Base-by-base conservation (phyloP, 23 tunicate species). In the Styela plicata region DNA sequence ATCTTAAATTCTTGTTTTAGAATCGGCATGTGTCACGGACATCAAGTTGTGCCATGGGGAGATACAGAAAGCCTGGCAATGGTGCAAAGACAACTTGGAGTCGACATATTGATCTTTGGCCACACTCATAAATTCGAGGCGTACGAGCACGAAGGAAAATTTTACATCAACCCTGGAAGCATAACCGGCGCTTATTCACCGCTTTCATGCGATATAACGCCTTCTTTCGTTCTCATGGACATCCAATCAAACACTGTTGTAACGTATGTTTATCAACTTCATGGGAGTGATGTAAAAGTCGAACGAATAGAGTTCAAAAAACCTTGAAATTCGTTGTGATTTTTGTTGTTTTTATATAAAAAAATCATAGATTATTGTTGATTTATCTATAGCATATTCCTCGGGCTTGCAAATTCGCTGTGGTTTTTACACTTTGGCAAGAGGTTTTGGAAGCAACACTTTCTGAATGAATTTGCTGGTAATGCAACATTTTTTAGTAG, bases 11-110 rank as follows among this genome's bases (percentile, higher is more conserved):
- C 18, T 71, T 19, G 3, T 30, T 71, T 71, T 36, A 86, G 96
- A 20, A 90, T 95, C 37, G 99, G 99, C 74, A 83, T 95, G 92
- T 83, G 88, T 34, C 99, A 95, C 63, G 99, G 99, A 0, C 99
- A 95, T 57, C 99, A 95, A 84, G 96, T 95, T 31, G 84, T 85
- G 36, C 99, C 99, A 31, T 90, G 96, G 96, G 96, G 96, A 24
- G 91, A 86, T 68, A 80, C 91, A 2, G 91, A 95, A 70, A 84
- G 92, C 63, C 82, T 95, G 5, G 99, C 95, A 37, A 84, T 88
- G 85, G 34, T 95, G 64, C 99, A 90, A 57, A 83, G 99, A 63
- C 91, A 91, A 36, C 74, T 95, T 1, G 85, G 90, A 44, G 99
- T 95, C 62, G 99, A 95, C 67, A 95, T 95, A 25, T 87, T 95